Evolutionary conservation across 1,140 invertebrate genomes (phyloP), one percentile per base, ranked within the genome.

Genomic region (Oedothorax gibbosus): DNA sequence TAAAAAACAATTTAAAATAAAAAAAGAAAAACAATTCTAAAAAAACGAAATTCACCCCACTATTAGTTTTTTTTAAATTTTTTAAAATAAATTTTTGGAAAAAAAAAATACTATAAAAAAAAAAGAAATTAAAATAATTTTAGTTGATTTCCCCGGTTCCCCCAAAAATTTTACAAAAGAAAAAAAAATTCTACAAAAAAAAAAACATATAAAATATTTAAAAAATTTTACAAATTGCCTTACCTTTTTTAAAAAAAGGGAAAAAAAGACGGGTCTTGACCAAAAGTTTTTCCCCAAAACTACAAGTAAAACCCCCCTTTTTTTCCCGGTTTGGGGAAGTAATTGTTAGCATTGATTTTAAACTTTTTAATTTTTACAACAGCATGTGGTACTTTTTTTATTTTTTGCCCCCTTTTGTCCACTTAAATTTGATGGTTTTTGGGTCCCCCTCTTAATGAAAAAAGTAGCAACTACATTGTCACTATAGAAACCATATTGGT

Each of bases 251-350:
- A 89, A n/a, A n/a, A n/a, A n/a, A n/a, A 77, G 0, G 78, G 69
- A 49, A 87, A 87, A 6, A 87, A 81, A 53, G 87, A 68, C 68
- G 77, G 85, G 35, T 86, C 86, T 18, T 76, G 80, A 14, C 88
- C 88, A 14, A 86, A 87, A 18, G 83, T 56, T 71, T 88, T 89
- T 20, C 85, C n/a, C n/a, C 83, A 2, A 88, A 88, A 49, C 56
- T 64, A 69, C 88, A 89, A 0, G 88, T 88, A 78, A 88, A 89
- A 49, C 85, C 83, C 7, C 88, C 88, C 15, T 81, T 79, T 76
- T 85, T 78, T 56, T 77, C 82, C 14, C 51, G 20, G 2, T 12
- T 51, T 5, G 65, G 54, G 18, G 82, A 54, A 10, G 64, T 60
- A 12, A 85, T 69, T 0, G 75, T 49, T 8, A 85, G 64, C 18